A percentile compares a stretch with the other conserved stretches of the same genome.
These are phyloP conservation scores for Chromis chromis DNA, from an alignment of 2,797 vertebrate species.

Conservation along the genomic window DNA sequence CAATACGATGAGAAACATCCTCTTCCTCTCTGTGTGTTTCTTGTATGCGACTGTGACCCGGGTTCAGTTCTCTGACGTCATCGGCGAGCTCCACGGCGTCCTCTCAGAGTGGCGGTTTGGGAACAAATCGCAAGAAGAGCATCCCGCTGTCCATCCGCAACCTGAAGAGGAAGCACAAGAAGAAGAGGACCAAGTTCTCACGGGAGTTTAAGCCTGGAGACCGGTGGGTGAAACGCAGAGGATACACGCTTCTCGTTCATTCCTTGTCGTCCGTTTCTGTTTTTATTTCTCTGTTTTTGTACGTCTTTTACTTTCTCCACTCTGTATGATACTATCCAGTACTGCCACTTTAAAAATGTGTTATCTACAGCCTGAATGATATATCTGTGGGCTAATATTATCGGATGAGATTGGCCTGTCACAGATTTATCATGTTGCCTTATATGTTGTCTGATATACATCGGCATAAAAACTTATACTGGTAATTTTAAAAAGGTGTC, in stretches of 20 bases:
- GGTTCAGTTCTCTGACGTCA: constrained; percentile 92
- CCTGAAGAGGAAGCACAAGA: constrained; percentile 97
- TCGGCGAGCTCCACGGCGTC: constrained; percentile 97
- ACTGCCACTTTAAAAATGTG: too few relatives aligned
- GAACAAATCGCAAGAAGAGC: constrained; percentile 91
- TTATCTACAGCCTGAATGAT: too few relatives aligned
- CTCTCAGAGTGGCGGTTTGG: constrained; percentile 91
- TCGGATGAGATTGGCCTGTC: too few relatives aligned
- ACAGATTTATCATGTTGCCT: too few relatives aligned
- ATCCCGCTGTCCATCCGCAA: constrained; percentile 97
- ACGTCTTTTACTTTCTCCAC: not conserved
- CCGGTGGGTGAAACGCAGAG: constrained; percentile 80
- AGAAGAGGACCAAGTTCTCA: constrained; percentile 96
- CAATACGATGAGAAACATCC: not conserved
- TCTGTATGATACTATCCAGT: not conserved
- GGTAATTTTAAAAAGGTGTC: too few relatives aligned
- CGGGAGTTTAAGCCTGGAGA: constrained; percentile 96
- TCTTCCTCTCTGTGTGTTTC: not conserved
- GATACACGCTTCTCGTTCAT: not conserved
- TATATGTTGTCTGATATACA: too few relatives aligned
- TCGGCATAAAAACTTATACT: too few relatives aligned
- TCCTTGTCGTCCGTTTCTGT: not conserved
- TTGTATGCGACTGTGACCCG: not conserved
- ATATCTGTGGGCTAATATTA: too few relatives aligned
- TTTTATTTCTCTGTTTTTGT: not conserved